A percentile compares a stretch with the other conserved stretches of the same genome.
phyloP scores from a whole-genome alignment of 2,888 invertebrate species.

The Cartodere bifasciata region DNA sequence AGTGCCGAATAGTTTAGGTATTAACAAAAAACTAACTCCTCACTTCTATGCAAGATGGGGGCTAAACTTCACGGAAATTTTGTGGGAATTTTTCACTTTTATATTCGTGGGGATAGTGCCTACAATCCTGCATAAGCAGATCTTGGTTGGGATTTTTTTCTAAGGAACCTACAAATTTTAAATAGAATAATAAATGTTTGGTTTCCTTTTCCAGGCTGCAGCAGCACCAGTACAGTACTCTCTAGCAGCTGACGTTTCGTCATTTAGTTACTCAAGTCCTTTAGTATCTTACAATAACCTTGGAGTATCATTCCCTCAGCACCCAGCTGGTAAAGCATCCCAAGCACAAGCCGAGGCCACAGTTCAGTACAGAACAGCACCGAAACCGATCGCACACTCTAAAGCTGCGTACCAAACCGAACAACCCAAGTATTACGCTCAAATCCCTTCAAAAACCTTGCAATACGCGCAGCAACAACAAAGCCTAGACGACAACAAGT shows the following conservation, averaged over 20 bases:
- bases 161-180: too few relatives aligned
- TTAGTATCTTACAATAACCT: slow-evolving; percentile 30
- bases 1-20: too few relatives aligned
- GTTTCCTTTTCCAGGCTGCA: too few relatives aligned
- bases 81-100: too few relatives aligned
- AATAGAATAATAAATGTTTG: too few relatives aligned
- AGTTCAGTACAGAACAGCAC: background rate
- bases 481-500: slow-evolving; percentile 7
- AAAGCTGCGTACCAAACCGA: slow-evolving; percentile 5
- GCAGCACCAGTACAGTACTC: slow-evolving; percentile 22
- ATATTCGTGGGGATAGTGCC: too few relatives aligned
- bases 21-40: too few relatives aligned
- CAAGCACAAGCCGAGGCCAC: too few relatives aligned
- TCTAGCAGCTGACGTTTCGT: slow-evolving; percentile 31
- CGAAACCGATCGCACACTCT: slow-evolving; percentile 2
- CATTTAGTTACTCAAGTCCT: slow-evolving; percentile 32
- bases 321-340: slow-evolving; percentile 1
- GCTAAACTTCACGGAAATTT: too few relatives aligned
- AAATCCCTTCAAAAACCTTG: background rate
- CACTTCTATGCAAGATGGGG: too few relatives aligned
- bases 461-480: background rate
- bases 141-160: too few relatives aligned
- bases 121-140: too few relatives aligned
- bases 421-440: background rate
- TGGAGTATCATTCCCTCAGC: slow-evolving; percentile 18